Percentiles rank a stretch among this genome's conserved stretches.
phyloP scores from a whole-genome alignment of 1,140 invertebrate genomes.

The Drosophila sulfurigaster region DNA sequence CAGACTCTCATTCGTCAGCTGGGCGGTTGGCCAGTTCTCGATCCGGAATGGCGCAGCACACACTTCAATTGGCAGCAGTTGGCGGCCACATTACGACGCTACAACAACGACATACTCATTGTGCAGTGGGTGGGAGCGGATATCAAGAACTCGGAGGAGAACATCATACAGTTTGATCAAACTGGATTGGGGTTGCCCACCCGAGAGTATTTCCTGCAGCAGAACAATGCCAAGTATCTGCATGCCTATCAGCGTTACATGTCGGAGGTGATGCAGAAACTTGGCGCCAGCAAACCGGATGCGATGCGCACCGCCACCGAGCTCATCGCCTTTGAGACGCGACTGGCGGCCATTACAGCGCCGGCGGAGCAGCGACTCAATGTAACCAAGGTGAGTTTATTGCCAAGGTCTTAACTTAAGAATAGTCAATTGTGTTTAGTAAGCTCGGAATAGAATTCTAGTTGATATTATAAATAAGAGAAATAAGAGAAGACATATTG shows the following conservation, averaged over 20 bases:
- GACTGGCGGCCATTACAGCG: conserved; percentile 86
- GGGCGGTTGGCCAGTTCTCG: conserved; percentile 94
- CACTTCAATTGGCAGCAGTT: conserved; percentile 91
- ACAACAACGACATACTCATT: conserved; percentile 93
- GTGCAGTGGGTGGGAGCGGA: conserved; percentile 95
- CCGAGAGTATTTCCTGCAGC: conserved; percentile 93
- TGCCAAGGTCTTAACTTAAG: background rate
- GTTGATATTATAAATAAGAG: no score
- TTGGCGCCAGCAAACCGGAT: conserved; percentile 88
- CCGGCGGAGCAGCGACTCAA: conserved; percentile 93
- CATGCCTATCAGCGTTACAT: conserved; percentile 93
- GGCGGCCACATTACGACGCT: conserved; percentile 91
- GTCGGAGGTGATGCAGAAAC: conserved; percentile 88
- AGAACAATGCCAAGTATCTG: conserved; percentile 89
- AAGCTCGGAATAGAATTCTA: no score
- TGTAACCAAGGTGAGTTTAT: conserved; percentile 84
- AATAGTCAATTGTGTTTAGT: no score
- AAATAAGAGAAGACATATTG: no score
- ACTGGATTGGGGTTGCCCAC: conserved; percentile 94
- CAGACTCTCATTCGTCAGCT: conserved; percentile 89
- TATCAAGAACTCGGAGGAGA: conserved; percentile 94
- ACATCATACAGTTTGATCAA: conserved; percentile 96
- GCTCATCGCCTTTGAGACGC: conserved; percentile 93
- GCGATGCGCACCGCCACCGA: conserved; percentile 89
- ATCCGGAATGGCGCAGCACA: conserved; percentile 87